Percentiles rank a stretch among this genome's conserved stretches.
Evolutionary conservation across 1,140 invertebrate genomes (phyloP).

Genomic region (Lepidotrigona ventralis): DNA sequence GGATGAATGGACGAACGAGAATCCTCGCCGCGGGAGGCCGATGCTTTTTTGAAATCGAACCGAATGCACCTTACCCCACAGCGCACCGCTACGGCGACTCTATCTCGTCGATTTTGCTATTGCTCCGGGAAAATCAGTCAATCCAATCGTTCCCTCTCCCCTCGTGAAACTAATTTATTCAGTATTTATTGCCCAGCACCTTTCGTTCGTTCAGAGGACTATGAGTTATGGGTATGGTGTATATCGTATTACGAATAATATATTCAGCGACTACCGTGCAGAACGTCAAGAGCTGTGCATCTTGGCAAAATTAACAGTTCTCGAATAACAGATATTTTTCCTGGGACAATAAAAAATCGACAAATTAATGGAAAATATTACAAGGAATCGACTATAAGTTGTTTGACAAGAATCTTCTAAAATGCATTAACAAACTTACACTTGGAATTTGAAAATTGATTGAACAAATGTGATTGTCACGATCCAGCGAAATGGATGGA

Average conservation of each 20-base stretch:
- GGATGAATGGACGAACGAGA: slow-evolving; percentile 64
- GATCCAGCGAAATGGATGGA: too few relatives aligned
- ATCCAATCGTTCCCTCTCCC: background rate
- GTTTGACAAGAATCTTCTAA: too few relatives aligned
- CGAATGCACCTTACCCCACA: slow-evolving; percentile 31
- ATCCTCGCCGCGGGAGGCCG: slow-evolving; percentile 56
- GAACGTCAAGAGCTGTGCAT: background rate
- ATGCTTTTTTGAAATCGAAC: slow-evolving; percentile 67
- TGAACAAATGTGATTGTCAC: too few relatives aligned
- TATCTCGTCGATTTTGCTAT: background rate
- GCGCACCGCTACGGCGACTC: background rate
- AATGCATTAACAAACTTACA: too few relatives aligned
- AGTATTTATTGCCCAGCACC: background rate
- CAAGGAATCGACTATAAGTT: too few relatives aligned
- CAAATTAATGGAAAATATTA: too few relatives aligned
- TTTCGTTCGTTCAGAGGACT: background rate
- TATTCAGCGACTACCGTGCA: background rate
- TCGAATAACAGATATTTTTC: background rate
- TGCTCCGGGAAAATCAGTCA: background rate
- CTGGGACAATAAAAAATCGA: too few relatives aligned
- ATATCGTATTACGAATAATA: background rate
- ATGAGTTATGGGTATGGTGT: background rate
- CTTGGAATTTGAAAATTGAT: too few relatives aligned
- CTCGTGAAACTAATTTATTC: background rate
- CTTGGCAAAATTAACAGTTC: background rate